These are phyloP conservation scores for Hippasteria phrygiana DNA, from an alignment of 53 echinoderm and acorn worm genomes.

Conservation along the genomic window DNA sequence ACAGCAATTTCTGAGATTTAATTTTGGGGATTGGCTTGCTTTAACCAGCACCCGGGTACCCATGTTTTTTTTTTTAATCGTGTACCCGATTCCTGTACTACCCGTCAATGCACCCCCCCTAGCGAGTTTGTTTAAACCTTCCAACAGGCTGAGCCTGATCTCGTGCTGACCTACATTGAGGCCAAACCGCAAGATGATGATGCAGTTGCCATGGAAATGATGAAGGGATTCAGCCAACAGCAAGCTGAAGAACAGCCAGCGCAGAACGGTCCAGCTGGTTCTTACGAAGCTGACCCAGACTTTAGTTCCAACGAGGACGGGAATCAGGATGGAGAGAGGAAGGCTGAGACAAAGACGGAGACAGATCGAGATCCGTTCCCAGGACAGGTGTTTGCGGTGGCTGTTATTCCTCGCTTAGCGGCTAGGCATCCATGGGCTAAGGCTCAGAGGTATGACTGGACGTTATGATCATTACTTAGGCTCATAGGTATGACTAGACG, in stretches of 20 bases:
- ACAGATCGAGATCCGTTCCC: constrained; percentile 64
- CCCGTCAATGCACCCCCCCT: too few relatives aligned
- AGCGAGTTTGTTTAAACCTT: constrained; percentile 10
- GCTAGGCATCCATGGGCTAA: constrained; percentile 89
- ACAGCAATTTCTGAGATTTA: too few relatives aligned
- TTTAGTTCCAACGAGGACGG: constrained; percentile 52
- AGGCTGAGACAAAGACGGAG: constrained; percentile 40
- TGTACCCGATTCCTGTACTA: too few relatives aligned
- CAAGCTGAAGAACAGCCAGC: neutral
- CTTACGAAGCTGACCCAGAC: constrained; percentile 31
- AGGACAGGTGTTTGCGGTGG: constrained; percentile 81
- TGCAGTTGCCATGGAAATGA: constrained; percentile 58
- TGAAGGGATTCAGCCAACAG: constrained; percentile 34
- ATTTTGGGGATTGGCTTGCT: too few relatives aligned
- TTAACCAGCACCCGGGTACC: too few relatives aligned
- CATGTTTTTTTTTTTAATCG: too few relatives aligned
- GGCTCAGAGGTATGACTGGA: constrained; percentile 77
- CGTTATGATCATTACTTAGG: neutral
- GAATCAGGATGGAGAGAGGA: constrained; percentile 44
- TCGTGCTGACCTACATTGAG: constrained; percentile 81
- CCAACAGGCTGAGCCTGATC: constrained; percentile 65
- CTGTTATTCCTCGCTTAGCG: constrained; percentile 77
- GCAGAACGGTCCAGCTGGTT: neutral
- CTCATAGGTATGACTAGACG: neutral
- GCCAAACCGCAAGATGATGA: constrained; percentile 40